Conservation (phyloP, 2,113 vertebrate genomes). For the Pachypanchax playfairii region DNA sequence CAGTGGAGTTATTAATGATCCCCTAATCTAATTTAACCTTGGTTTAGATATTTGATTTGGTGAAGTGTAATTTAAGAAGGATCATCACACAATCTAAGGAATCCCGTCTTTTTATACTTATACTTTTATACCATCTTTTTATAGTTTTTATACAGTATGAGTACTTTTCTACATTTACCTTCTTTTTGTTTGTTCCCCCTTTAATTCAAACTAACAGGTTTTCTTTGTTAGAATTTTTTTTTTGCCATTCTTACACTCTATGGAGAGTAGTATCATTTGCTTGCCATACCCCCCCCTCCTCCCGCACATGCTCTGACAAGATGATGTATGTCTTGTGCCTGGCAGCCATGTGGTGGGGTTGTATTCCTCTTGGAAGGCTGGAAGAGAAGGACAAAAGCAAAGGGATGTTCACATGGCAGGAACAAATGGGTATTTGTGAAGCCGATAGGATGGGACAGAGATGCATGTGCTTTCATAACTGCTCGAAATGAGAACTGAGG, state of each 20-base stretch:
- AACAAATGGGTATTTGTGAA: slow-evolving; percentile 16
- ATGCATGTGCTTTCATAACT: background rate
- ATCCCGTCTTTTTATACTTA: background rate
- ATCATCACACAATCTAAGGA: no score
- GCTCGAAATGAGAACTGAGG: background rate
- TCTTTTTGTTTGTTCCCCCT: background rate
- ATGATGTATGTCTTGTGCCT: slow-evolving; percentile 70
- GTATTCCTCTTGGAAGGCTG: slow-evolving; percentile 61
- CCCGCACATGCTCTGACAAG: slow-evolving; percentile 48
- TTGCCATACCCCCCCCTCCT: slow-evolving; percentile 29
- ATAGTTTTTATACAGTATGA: no score
- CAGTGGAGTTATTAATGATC: no score
- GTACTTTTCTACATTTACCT: no score
- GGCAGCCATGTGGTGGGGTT: slow-evolving; percentile 65
- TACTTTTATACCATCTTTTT: no score
- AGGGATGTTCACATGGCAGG: slow-evolving; percentile 30
- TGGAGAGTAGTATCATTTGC: slow-evolving; percentile 41
- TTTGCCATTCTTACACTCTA: slow-evolving; percentile 18
- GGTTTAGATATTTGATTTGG: no score
- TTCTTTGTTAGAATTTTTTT: slow-evolving; percentile 29
- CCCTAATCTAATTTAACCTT: no score
- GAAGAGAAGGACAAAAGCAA: slow-evolving; percentile 35
- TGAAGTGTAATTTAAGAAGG: no score
- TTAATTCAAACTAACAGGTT: slow-evolving; percentile 40
- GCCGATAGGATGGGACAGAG: slow-evolving; percentile 9